phyloP scores from a whole-genome alignment of 2,113 vertebrate species.

The Thomomys bottae region DNA sequence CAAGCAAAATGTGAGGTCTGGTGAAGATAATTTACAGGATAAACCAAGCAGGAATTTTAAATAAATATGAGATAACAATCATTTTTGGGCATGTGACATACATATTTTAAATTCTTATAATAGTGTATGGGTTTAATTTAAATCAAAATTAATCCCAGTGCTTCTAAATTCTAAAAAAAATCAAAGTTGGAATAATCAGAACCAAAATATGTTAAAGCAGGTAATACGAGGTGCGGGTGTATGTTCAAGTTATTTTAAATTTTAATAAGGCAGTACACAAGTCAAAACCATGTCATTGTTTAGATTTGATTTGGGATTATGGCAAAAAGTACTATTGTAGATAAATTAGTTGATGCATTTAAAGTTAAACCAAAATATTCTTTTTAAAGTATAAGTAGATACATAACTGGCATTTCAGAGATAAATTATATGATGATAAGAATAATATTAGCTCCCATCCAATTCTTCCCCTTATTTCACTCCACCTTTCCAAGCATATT shows the following conservation, averaged over 20 bases:
- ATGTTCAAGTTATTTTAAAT: conserved; percentile 10
- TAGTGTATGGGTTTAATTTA: not conserved
- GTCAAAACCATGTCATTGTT: not conserved
- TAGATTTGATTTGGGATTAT: not conserved
- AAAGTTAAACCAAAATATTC: not conserved
- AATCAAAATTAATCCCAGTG: not conserved
- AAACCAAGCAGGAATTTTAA: conserved; percentile 15
- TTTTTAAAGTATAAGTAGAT: not conserved
- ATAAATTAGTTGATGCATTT: not conserved
- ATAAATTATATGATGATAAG: not conserved
- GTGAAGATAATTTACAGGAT: not conserved
- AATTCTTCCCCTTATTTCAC: not conserved
- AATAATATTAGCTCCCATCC: not conserved
- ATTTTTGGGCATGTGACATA: not conserved
- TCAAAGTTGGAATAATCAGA: not conserved
- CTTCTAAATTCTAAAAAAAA: not conserved
- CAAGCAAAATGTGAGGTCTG: not conserved
- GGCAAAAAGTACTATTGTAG: not conserved
- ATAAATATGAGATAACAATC: not conserved
- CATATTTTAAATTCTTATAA: not conserved
- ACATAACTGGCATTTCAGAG: not conserved
- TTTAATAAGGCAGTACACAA: not conserved
- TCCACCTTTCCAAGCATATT: not conserved
- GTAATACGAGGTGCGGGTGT: not conserved
- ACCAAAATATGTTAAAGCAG: not conserved